Evolutionary conservation across 2,888 invertebrate genomes (phyloP).

Genomic region (Oligia strigilis): DNA sequence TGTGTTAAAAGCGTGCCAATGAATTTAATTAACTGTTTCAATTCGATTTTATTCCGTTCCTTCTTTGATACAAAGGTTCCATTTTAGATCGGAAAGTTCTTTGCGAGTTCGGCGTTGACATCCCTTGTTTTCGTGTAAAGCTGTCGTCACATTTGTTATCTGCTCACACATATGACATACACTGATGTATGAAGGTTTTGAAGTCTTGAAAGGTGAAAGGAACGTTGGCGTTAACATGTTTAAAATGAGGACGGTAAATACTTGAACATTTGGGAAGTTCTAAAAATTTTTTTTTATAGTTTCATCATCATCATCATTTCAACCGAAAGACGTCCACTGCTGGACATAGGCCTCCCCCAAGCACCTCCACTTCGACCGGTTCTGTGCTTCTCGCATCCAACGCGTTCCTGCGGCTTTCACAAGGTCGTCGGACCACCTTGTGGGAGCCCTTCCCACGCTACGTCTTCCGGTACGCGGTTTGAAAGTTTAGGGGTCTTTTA

Average conservation of each 20-base stretch:
- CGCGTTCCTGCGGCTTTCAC: no score
- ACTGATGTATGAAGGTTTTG: slow-evolving; percentile 15
- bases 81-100: slow-evolving; percentile 33
- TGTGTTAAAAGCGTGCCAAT: slow-evolving; percentile 21
- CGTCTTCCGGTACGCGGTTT: not conserved
- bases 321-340: no score
- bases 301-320: no score
- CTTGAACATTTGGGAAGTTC: not conserved
- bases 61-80: slow-evolving; percentile 30
- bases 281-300: not conserved
- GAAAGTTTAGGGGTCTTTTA: not conserved
- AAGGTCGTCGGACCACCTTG: no score
- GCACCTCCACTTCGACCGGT: no score
- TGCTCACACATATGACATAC: not conserved
- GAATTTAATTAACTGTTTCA: slow-evolving; percentile 65
- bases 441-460: no score
- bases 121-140: slow-evolving; percentile 22
- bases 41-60: slow-evolving; percentile 58
- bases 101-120: slow-evolving; percentile 46
- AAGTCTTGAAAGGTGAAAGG: slow-evolving; percentile 17
- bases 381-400: no score
- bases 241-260: not conserved
- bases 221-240: slow-evolving; percentile 9
- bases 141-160: slow-evolving; percentile 29
- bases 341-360: no score